Base-by-base conservation (phyloP, 2,888 invertebrate genomes). In the Hirudinaria manillensis region DNA sequence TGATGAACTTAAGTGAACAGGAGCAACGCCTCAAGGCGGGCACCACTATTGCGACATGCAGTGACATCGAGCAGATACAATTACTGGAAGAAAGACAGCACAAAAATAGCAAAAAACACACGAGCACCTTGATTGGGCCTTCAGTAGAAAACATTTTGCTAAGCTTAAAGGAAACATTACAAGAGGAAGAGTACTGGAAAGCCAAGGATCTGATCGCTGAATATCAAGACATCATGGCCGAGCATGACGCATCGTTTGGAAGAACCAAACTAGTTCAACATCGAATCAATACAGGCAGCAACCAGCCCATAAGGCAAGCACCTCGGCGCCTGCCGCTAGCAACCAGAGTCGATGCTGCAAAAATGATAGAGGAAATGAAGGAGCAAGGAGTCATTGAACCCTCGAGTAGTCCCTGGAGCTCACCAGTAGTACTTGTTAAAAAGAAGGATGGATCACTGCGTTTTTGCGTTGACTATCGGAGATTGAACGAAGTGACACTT, bases 401-500 rank as follows among this genome's bases (percentile, higher is more conserved):
- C 6, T 45, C 45, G 24, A 51, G 7, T 36, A 70, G 73, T 56
- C 73, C 73, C 10, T 77, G 75, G 72, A 56, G 34, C 45, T 72
- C 68, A 19, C 75, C 77, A 4, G 68, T 76, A 0, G 77, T 79
- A 0, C 16, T 77, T 16, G 77, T 78, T 0, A 61, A 21, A 21
- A 79, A 79, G 72, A 75, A 75, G 36, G 77, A 78, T 45, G 76
- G 75, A 19, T 36, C 74, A 16, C 10, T 61, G 0, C 36, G 78
- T n/a, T 74, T 79, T 24, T 79, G 79, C 70, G 74, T 77, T 0
- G 79, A 79, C 55, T 78, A 77, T 51, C 0, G 79, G n/a, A n/a
- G 21, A 1, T 72, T 79, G 24, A 79, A 79, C 66, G 4, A 53
- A 13, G 71, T 75, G 10, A 78, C 79, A 16, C 29, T 38, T 0